phyloP scores from a whole-genome alignment of 2,888 invertebrate species.

The Brassicogethes aeneus region DNA sequence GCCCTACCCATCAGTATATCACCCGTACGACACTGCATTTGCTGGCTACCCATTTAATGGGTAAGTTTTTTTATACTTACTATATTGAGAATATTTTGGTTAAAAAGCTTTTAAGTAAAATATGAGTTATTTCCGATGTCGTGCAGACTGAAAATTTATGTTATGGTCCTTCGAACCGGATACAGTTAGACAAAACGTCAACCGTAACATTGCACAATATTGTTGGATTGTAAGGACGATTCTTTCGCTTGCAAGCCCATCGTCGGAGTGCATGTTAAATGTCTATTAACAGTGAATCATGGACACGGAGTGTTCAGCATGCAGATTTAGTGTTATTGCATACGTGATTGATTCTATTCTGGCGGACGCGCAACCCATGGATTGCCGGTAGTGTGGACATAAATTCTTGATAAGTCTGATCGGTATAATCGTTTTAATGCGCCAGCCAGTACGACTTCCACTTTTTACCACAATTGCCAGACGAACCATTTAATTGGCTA shows the following conservation, averaged over 20 bases:
- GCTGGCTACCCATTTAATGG: conserved; percentile 92
- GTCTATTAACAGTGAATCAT: conserved; percentile 32
- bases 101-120: no score
- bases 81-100: no score
- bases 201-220: neutral
- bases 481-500: no score
- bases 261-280: conserved; percentile 27
- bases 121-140: no score
- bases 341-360: conserved; percentile 35
- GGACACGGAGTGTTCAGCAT: conserved; percentile 31
- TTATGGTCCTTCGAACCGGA: no score
- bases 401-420: conserved; percentile 31
- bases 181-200: no score
- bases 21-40: conserved; percentile 88
- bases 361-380: conserved; percentile 25
- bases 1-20: conserved; percentile 88
- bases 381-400: conserved; percentile 30
- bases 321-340: conserved; percentile 41
- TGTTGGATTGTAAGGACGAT: neutral
- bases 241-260: conserved; percentile 5
- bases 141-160: no score
- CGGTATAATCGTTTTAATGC: conserved; percentile 27
- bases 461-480: no score
- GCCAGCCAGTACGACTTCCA: no score
- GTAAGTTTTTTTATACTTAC: no score